Evolutionary conservation across 64 coral and sea anemone species (phyloP), one percentile per base, ranked within the genome.

Genomic region (Pocillopora verrucosa): DNA sequence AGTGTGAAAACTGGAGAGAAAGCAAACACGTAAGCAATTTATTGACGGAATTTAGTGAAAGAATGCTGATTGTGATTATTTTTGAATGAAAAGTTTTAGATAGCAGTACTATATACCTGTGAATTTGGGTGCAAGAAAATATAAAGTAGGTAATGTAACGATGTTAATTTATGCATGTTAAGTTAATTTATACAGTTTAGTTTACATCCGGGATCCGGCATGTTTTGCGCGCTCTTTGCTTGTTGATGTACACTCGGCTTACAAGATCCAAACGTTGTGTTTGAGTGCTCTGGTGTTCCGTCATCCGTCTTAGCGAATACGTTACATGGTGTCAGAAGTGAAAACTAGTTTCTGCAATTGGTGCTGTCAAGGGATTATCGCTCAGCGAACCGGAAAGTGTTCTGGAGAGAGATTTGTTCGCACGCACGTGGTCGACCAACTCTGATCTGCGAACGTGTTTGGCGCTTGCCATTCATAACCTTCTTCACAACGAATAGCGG

Each of bases 201-300:
- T 56, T 78, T 78, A 56, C 37, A 78, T 78, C 41, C 37, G 76
- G 37, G 76, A 57, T 78, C 76, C 51, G 0, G 76, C 12, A 58
- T 22, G 38, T 58, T 78, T 78, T 37, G 34, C 41, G 0, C 22
- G 15, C 76, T 78, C 56, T 51, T 12, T 34, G n/a, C n/a, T n/a
- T n/a, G n/a, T 78, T 78, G 56, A 78, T 78, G 76, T 57, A 56
- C 76, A 78, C 76, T 78, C 76, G 51, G 51, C 76, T 58, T 58
- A 25, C 13, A 78, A 78, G 76, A 78, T 78, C n/a, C 56, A 78
- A 77, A 78, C 11, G n/a, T 45, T 45, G 41, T 45, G 41, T 45
- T 45, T 45, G 6, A 6, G 6, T 2, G 2, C 41, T 45, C 41
- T 45, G 2, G 73, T 76, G 73, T 35, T 76, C 35, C 34, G 26